Conservation (phyloP, 2,888 invertebrate species). For the Diaprepes abbreviatus region DNA sequence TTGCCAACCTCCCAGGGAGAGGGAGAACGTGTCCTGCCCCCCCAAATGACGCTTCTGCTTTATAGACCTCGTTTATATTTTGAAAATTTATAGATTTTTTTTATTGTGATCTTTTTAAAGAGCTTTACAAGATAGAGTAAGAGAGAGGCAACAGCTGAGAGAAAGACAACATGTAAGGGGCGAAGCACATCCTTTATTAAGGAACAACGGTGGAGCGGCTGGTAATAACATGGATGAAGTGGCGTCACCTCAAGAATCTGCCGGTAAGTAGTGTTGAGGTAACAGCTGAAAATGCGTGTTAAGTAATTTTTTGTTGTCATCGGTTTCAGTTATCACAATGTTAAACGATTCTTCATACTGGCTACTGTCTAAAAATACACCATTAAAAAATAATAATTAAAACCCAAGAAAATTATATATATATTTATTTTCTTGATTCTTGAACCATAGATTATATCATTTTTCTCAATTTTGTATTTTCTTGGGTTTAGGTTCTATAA, state of each 20-base stretch:
- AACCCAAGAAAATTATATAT: too few species aligned
- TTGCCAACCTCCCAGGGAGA: too few species aligned
- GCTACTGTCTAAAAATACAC: conserved; percentile 62
- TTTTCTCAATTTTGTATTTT: too few species aligned
- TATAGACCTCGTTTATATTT: too few species aligned
- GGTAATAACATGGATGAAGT: conserved; percentile 23
- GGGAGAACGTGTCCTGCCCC: too few species aligned
- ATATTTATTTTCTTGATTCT: too few species aligned
- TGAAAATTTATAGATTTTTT: too few species aligned
- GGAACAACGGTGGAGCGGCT: conserved; percentile 29
- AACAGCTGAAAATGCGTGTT: conserved; percentile 90
- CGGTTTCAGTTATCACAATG: conserved; percentile 88
- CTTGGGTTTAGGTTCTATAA: too few species aligned
- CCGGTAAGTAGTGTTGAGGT: conserved; percentile 71
- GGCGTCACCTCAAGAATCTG: conserved; percentile 8
- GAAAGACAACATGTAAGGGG: conserved; percentile 68
- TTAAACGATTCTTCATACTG: conserved; percentile 92
- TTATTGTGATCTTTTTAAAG: conserved; percentile 24
- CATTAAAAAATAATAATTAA: too few species aligned
- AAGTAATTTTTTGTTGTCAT: conserved; percentile 85
- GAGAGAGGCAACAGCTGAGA: conserved; percentile 64
- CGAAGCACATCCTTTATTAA: conserved; percentile 66
- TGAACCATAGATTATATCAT: too few species aligned
- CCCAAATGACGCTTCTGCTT: too few species aligned
- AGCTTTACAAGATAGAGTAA: conserved; percentile 56